Evolutionary conservation across 2,113 vertebrate species (phyloP).

Genomic region (Rhinolophus sinicus): DNA sequence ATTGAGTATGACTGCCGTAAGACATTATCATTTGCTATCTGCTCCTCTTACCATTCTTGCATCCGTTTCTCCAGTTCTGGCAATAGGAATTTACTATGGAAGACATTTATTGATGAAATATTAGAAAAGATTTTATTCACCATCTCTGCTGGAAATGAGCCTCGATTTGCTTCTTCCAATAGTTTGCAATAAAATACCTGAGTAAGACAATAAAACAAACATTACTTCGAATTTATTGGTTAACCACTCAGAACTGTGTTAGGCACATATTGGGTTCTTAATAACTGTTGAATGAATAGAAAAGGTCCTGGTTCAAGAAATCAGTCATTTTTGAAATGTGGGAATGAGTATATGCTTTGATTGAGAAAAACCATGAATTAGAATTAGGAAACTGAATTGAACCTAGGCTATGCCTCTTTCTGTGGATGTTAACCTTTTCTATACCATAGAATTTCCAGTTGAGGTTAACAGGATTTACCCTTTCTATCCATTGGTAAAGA

Average conservation of each 20-base stretch:
- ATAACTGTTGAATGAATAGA: background rate
- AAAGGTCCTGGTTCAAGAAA: background rate
- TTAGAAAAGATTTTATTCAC: conserved; percentile 99
- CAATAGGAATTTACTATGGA: conserved; percentile 97
- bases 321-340: background rate
- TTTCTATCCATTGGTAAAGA: background rate
- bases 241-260: background rate
- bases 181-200: conserved; percentile 94
- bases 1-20: background rate
- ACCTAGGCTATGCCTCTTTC: background rate
- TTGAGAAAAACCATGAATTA: conserved; percentile 1
- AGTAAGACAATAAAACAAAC: conserved; percentile 68
- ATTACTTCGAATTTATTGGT: background rate
- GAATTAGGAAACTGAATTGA: background rate
- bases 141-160: conserved; percentile 95
- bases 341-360: background rate
- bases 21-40: background rate
- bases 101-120: conserved; percentile 95
- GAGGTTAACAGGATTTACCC: background rate
- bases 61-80: conserved; percentile 97
- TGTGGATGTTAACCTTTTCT: background rate
- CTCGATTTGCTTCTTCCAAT: conserved; percentile 94
- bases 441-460: background rate
- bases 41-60: conserved; percentile 94
- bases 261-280: background rate